Conservation (phyloP, 2,113 vertebrate genomes). For the Todiramphus saurophagus region DNA sequence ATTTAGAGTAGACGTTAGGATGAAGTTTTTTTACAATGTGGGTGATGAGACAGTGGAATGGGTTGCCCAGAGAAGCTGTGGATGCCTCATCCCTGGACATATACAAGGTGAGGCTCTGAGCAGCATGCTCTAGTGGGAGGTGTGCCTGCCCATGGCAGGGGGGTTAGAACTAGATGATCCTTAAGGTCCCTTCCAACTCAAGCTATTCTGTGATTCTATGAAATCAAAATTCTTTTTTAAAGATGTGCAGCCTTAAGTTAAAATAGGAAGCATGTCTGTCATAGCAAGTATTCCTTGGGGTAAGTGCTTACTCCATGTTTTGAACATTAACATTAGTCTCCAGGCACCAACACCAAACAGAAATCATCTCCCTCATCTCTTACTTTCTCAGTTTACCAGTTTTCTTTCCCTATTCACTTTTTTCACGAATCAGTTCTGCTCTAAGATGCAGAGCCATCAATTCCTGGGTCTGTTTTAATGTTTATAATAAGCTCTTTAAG, state of each 20-base stretch:
- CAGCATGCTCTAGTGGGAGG: too few species aligned
- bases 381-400: background rate
- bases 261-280: background rate
- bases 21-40: too few species aligned
- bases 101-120: too few species aligned
- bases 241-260: background rate
- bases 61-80: too few species aligned
- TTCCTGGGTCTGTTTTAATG: background rate
- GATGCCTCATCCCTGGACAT: too few species aligned
- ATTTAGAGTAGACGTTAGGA: too few species aligned
- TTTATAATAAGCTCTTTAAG: background rate
- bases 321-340: background rate
- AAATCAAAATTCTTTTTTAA: background rate
- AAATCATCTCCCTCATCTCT: background rate
- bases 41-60: too few species aligned
- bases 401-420: background rate
- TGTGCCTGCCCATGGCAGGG: too few species aligned
- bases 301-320: background rate
- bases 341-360: background rate
- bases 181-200: too few species aligned
- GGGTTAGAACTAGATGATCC: too few species aligned
- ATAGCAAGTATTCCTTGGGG: background rate
- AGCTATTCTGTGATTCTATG: too few species aligned
- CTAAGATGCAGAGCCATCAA: background rate
- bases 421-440: background rate